These are phyloP conservation scores for Nasonia vitripennis DNA, from an alignment of 1,140 invertebrate genomes.

Conservation along the genomic window DNA sequence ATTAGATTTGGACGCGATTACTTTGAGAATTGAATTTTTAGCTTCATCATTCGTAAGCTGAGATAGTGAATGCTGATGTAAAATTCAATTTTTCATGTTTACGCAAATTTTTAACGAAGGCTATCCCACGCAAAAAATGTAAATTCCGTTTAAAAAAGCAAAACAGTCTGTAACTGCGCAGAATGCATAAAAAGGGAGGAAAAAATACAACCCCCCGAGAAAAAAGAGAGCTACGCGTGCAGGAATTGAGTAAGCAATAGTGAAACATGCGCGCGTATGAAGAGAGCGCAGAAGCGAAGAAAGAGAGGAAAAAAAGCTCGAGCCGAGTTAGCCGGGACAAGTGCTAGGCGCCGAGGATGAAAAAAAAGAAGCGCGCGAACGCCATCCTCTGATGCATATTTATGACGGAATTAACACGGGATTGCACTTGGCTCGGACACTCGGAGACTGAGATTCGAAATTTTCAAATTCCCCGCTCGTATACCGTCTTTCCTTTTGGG, in stretches of 20 bases:
- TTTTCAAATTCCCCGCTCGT: slow-evolving; percentile 24
- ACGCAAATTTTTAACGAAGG: too few species aligned
- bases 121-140: too few species aligned
- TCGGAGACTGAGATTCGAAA: not conserved
- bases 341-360: not conserved
- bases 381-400: slow-evolving; percentile 46
- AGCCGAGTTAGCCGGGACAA: not conserved
- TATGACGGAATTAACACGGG: slow-evolving; percentile 45
- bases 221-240: not conserved
- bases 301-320: not conserved
- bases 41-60: not conserved
- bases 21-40: not conserved
- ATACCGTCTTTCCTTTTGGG: not conserved
- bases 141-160: too few species aligned
- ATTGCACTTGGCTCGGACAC: slow-evolving; percentile 32
- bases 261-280: not conserved
- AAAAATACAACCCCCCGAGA: not conserved
- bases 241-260: not conserved
- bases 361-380: not conserved
- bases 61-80: too few species aligned
- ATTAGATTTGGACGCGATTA: not conserved
- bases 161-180: not conserved
- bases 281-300: not conserved
- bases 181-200: not conserved
- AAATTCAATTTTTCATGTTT: too few species aligned